A percentile compares a stretch with the other conserved stretches of the same genome.
phyloP scores from a whole-genome alignment of 2,113 vertebrate species.

The Siphamia tubifer region DNA sequence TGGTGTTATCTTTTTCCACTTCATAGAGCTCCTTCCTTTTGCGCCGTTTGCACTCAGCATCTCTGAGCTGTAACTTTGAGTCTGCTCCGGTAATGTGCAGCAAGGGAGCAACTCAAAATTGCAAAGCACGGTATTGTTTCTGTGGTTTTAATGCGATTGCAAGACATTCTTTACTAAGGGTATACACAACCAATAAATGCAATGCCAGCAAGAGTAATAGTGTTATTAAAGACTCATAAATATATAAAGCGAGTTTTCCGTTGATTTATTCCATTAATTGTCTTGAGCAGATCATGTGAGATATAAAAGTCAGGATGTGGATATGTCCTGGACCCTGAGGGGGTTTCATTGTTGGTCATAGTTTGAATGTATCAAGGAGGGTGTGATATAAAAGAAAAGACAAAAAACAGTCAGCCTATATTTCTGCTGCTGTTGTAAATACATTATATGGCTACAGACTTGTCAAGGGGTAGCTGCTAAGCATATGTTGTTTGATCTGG shows the following conservation, averaged over 20 bases:
- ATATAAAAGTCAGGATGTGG: conserved; percentile 33
- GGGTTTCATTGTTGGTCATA: background rate
- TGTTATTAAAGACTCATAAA: conserved; percentile 77
- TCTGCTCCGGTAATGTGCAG: conserved; percentile 42
- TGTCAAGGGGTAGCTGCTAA: conserved; percentile 7
- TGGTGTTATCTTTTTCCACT: conserved; percentile 45
- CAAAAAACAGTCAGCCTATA: background rate
- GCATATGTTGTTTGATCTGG: conserved; percentile 31
- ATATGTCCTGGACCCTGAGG: conserved; percentile 10
- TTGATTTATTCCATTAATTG: conserved; percentile 79
- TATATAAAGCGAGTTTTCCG: conserved; percentile 72
- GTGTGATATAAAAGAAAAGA: no score
- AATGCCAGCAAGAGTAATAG: conserved; percentile 72
- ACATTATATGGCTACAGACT: conserved; percentile 28
- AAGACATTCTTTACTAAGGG: conserved; percentile 38
- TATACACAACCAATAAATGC: conserved; percentile 69
- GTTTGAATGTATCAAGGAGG: conserved; percentile 30
- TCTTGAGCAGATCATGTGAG: conserved; percentile 35
- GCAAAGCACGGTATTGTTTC: conserved; percentile 29
- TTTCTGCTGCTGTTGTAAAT: conserved; percentile 1
- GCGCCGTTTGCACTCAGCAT: conserved; percentile 57
- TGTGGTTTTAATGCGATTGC: conserved; percentile 46
- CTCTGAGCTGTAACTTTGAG: conserved; percentile 39
- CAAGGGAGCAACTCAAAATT: conserved; percentile 49
- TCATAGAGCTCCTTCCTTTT: conserved; percentile 25